Evolutionary conservation across 2,888 invertebrate species (phyloP).

Genomic region (Apamea crenata): DNA sequence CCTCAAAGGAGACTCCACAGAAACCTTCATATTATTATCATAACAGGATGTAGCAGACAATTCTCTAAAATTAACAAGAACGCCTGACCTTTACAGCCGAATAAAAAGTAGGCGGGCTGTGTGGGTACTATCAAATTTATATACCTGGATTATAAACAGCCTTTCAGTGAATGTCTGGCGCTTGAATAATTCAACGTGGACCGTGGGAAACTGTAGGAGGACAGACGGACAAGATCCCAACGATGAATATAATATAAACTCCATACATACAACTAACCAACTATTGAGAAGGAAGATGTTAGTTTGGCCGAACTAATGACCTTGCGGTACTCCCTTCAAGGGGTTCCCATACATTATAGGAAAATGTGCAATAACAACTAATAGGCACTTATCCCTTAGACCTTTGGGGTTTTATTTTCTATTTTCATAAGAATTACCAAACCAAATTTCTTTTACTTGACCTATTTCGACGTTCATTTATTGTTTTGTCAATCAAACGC

Average conservation of each 20-base stretch:
- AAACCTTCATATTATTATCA: neutral
- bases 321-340: slow-evolving; percentile 33
- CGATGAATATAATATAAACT: slow-evolving; percentile 17
- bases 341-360: slow-evolving; percentile 15
- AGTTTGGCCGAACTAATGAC: slow-evolving; percentile 38
- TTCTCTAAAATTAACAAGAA: slow-evolving; percentile 5
- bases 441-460: neutral
- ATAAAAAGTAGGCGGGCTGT: slow-evolving; percentile 29
- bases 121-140: slow-evolving; percentile 28
- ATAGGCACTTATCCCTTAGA: slow-evolving; percentile 5
- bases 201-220: slow-evolving; percentile 50
- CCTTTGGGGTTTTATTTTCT: neutral
- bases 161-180: slow-evolving; percentile 54
- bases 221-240: slow-evolving; percentile 23
- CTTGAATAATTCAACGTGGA: slow-evolving; percentile 55
- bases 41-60: neutral
- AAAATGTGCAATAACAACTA: slow-evolving; percentile 10
- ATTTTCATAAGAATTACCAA: neutral
- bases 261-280: neutral
- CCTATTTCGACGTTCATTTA: neutral
- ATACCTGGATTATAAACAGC: slow-evolving; percentile 39
- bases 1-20: neutral
- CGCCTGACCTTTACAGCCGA: slow-evolving; percentile 11
- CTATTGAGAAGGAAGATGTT: slow-evolving; percentile 12
- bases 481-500: slow-evolving; percentile 28